phyloP scores from a whole-genome alignment of 30 jellyfish, hydroid and myxozoan species.

The Hydractinia echinata region DNA sequence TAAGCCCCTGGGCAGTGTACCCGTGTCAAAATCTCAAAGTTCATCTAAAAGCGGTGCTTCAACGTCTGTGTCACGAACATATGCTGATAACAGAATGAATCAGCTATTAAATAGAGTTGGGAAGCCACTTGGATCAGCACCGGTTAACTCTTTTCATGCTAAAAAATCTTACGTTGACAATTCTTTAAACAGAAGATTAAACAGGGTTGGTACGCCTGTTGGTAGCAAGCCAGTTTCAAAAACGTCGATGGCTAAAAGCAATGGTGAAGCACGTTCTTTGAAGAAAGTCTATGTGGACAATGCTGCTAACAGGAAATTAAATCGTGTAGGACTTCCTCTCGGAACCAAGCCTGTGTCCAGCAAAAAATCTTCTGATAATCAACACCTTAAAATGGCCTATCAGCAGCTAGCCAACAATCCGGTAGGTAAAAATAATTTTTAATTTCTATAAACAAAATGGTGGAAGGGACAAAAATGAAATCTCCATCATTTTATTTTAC shows the following conservation, averaged over 20 bases:
- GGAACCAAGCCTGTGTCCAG: neutral
- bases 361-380: no score
- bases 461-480: no score
- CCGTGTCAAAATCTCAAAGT: neutral
- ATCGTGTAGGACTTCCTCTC: neutral
- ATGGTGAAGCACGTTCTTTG: neutral
- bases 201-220: neutral
- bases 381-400: no score
- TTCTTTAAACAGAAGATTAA: no score
- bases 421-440: no score
- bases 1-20: neutral
- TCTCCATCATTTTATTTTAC: no score
- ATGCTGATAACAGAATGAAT: neutral
- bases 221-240: neutral
- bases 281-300: neutral
- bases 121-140: neutral
- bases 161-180: neutral
- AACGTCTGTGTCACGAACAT: neutral
- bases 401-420: no score
- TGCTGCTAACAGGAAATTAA: neutral
- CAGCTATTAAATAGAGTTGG: neutral
- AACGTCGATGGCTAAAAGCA: neutral
- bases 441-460: no score
- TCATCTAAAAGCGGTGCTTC: neutral
- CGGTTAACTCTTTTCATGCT: neutral